Evolutionary conservation across 1,140 invertebrate species (phyloP).

Genomic region (Saccostrea cuccullata): DNA sequence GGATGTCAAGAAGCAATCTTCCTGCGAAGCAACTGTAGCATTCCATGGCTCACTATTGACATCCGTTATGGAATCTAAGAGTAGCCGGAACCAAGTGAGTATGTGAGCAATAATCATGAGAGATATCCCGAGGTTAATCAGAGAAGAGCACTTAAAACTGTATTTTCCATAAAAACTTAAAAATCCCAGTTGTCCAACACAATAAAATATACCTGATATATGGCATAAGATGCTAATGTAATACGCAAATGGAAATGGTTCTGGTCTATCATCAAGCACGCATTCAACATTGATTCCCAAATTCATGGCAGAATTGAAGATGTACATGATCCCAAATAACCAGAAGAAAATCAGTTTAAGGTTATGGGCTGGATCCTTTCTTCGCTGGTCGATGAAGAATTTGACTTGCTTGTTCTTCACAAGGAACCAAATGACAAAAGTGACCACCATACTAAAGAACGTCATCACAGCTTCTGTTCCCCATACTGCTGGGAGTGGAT

Average conservation of each 20-base stretch:
- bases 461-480: not conserved
- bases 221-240: not conserved
- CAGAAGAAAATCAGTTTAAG: not conserved
- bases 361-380: not conserved
- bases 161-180: not conserved
- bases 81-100: not conserved
- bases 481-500: not conserved
- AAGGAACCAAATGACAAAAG: conserved; percentile 1
- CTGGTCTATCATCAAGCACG: not conserved
- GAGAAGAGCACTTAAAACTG: not conserved
- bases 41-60: conserved; percentile 17
- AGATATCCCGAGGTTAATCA: not conserved
- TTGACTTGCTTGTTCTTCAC: not conserved
- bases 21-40: not conserved
- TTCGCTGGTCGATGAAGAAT: not conserved
- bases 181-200: not conserved
- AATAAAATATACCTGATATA: not conserved
- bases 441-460: not conserved
- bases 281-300: not conserved
- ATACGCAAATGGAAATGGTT: conserved; percentile 4
- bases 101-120: not conserved
- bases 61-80: conserved; percentile 31
- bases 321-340: not conserved
- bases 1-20: not conserved
- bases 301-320: not conserved